Base-by-base conservation (phyloP, 1,140 invertebrate species). In the Aphidius ervi region DNA sequence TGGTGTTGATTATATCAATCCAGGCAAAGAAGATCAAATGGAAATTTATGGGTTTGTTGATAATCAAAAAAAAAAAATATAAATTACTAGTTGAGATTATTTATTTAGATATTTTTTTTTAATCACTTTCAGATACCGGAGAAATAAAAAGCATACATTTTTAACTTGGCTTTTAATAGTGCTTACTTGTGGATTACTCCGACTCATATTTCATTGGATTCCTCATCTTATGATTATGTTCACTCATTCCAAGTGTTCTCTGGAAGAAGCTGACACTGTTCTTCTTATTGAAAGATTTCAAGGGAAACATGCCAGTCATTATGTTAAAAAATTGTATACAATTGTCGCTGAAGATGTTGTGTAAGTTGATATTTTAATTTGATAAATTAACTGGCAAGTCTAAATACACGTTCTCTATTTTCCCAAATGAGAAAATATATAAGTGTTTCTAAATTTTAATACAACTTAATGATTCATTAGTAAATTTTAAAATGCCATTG, bases 21-120 rank as follows among this genome's bases (percentile, higher is more conserved):
- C 77, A 56, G 84, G 82, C 48, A 81, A 87, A 74, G 86, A 88
- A 66, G 88, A 89, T 70, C 85, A 89, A 70, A 88, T 89, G 87
- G 84, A 84, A 75, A 81, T 78, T 68, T 77, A 79, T 67, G 77
- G 78, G 78, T 80, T 46, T 16, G 9, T 54, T 60, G 4, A 42
- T 4, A 47, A 39, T 9, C 4, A 58, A 58, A 6, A 37, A 46
- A 46, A 50, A 37, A 5, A 31, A 40, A 9, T n/a, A 40, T 9
- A 10, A 53, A 53, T 10, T 6, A 31, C 23, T 31, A 3, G 6
- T 48, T 48, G n/a, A 48, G 16, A 16, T 16, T 10, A 48, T 16
- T 48, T 10, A 48, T 31, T 31, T 31, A 3, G 0, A 31, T 31
- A 23, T 31, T 3, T 31, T 31, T 31, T 31, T 31, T 31, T 31